phyloP scores from a whole-genome alignment of 2,888 invertebrate species.

The Ceratothoa steindachneri region DNA sequence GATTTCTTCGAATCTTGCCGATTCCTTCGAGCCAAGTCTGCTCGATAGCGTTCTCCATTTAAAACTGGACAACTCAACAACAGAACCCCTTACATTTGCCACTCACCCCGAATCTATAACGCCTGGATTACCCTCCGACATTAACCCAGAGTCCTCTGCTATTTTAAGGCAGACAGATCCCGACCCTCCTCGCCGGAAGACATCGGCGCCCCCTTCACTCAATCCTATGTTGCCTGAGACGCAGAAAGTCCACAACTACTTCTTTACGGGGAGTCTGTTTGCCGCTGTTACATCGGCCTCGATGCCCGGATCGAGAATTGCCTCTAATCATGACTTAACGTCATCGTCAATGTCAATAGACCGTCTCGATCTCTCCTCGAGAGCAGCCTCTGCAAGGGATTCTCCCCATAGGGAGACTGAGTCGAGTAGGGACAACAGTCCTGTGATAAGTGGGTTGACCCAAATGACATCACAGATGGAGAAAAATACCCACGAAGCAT shows the following conservation, averaged over 20 bases:
- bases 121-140: neutral
- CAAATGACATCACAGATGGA: neutral
- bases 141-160: neutral
- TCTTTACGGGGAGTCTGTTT: neutral
- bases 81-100: neutral
- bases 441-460: neutral
- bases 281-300: neutral
- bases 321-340: neutral
- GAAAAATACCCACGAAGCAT: neutral
- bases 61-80: neutral
- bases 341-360: neutral
- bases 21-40: neutral
- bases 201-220: neutral
- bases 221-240: neutral
- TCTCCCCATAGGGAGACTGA: neutral
- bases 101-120: neutral
- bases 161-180: neutral
- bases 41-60: neutral
- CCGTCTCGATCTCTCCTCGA: neutral
- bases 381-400: neutral
- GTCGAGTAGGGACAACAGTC: neutral
- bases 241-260: neutral
- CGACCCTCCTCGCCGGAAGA: neutral
- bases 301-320: neutral
- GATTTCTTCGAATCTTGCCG: neutral